A percentile compares a stretch with the other conserved stretches of the same genome.
Evolutionary conservation across 1,140 invertebrate genomes (phyloP).

Genomic region (Brachionus sp.): DNA sequence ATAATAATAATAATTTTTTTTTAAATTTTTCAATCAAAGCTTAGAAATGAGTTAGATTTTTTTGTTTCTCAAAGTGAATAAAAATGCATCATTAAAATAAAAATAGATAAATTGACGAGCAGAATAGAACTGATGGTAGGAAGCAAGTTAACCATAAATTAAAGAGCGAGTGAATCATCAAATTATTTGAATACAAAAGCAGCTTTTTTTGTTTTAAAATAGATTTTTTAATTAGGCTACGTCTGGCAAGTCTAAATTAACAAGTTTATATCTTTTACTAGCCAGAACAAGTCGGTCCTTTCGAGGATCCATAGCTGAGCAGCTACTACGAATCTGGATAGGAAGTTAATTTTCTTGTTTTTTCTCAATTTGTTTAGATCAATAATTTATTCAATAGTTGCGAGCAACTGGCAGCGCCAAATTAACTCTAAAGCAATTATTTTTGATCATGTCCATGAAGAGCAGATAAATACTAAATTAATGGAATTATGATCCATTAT

Average conservation of each 20-base stretch:
- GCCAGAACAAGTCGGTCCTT: not conserved
- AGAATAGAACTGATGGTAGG: not conserved
- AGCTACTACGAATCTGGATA: not conserved
- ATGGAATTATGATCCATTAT: not conserved
- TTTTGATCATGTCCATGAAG: not conserved
- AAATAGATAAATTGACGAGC: not conserved
- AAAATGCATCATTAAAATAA: not conserved
- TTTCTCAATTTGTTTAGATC: not conserved
- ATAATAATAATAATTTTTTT: constrained; percentile 30
- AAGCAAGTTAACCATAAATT: not conserved
- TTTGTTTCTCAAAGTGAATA: not conserved
- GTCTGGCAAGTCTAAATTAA: not conserved
- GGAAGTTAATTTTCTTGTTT: not conserved
- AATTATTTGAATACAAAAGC: not conserved
- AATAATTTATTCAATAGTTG: not conserved
- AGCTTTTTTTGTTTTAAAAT: not conserved
- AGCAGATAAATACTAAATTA: not conserved
- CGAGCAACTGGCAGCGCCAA: not conserved
- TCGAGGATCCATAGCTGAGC: not conserved
- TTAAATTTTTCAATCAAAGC: not conserved
- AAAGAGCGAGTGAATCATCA: not conserved
- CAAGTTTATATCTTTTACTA: not conserved
- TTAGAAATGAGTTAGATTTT: not conserved
- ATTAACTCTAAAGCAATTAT: not conserved
- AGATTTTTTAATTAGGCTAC: not conserved